Percentiles rank a stretch among this genome's conserved stretches.
Conservation (phyloP, 2,113 vertebrate genomes). For the Probosciger aterrimus region DNA sequence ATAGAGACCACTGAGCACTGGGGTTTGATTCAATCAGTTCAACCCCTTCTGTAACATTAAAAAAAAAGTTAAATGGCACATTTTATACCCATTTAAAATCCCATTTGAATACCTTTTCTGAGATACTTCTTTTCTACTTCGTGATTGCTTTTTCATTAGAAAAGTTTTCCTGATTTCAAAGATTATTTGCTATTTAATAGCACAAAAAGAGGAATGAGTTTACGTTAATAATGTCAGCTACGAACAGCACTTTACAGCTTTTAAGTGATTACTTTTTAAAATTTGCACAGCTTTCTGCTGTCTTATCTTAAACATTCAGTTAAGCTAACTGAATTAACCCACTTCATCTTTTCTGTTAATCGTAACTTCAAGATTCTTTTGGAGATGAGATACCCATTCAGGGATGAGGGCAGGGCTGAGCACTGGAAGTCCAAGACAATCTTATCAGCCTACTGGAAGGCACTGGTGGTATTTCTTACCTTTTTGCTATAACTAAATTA, state of each 20-base stretch:
- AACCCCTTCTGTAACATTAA: neutral
- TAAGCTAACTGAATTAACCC: neutral
- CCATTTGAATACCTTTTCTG: neutral
- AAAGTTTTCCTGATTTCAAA: neutral
- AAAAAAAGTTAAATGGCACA: neutral
- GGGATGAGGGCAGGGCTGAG: neutral
- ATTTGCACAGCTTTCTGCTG: neutral
- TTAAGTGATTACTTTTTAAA: neutral
- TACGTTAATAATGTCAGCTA: neutral
- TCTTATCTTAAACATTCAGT: neutral
- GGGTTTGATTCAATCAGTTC: neutral
- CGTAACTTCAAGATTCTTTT: neutral
- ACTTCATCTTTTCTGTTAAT: neutral
- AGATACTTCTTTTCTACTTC: neutral
- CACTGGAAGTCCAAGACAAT: neutral
- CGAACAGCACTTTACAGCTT: neutral
- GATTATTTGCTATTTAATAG: neutral
- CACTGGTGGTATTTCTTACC: neutral
- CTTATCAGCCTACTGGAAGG: neutral
- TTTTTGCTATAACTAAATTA: neutral
- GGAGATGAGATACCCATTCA: neutral
- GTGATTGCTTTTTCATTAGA: neutral
- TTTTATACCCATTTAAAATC: neutral
- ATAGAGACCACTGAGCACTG: neutral
- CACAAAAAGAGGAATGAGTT: neutral